Evolutionary conservation across 1,140 invertebrate species (phyloP), one percentile per base, ranked within the genome.

Genomic region (Penaeus japonicus): DNA sequence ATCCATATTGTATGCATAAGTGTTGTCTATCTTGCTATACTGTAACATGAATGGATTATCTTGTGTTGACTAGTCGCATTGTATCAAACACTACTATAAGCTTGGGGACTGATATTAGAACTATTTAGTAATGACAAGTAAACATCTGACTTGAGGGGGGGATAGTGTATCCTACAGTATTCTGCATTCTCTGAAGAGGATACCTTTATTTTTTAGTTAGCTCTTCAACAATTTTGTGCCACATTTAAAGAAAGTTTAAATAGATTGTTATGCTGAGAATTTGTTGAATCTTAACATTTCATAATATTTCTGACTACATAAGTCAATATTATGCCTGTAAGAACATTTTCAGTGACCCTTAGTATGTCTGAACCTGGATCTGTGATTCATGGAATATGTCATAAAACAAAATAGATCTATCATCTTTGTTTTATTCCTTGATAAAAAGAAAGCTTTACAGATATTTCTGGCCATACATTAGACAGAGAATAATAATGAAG

Each of bases 61-160:
- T 75, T 85, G 77, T 86, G 35, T 79, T 59, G 47, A 86, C 84
- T 86, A 86, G 84, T 86, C 84, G 84, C 84, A 86, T 78, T 86
- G 84, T 86, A 86, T 86, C 78, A 86, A 86, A 47, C 53, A 77
- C 15, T 75, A 59, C 53, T 55, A 22, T 75, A 59, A 65, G 57
- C 54, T 86, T 86, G 57, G 62, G 62, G 54, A 79, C 59, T 39
- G 84, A 39, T 24, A 86, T 54, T 39, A 57, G 78, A 35, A n/a
- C 32, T 85, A 62, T 84, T 59, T 70, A 86, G 30, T 70, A 27
- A 30, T 47, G 22, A 84, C 32, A 35, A 47, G 47, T 70, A 73
- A 35, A 70, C 39, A 84, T 70, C 32, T 84, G 79, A 81, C 27
- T 22, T n/a, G 35, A 62, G 24, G 20, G 24, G n/a, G 47, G 47